Evolutionary conservation across 2,888 invertebrate species (phyloP).

Genomic region (Phrixothrix hirtus): DNA sequence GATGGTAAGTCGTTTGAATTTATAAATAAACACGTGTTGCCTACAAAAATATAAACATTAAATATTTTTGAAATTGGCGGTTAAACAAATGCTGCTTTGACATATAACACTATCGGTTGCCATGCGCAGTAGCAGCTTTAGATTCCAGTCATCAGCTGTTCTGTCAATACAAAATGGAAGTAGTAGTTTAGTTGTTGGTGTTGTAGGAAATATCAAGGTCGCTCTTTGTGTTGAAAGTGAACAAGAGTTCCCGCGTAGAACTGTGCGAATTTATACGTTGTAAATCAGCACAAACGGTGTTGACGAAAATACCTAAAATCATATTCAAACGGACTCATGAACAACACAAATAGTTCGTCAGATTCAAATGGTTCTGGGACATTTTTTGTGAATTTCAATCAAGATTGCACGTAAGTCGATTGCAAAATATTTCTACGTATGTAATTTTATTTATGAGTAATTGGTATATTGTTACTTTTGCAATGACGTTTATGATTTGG

Average conservation of each 20-base stretch:
- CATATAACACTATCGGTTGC: constrained; percentile 2
- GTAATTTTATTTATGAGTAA: background rate
- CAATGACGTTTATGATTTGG: constrained; percentile 7
- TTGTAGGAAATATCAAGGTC: constrained; percentile 59
- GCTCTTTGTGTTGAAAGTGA: constrained; percentile 67
- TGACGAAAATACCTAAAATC: constrained; percentile 37
- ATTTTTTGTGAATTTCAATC: constrained; percentile 95
- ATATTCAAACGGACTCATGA: constrained; percentile 70
- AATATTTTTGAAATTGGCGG: constrained; percentile 14
- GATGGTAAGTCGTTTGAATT: no score
- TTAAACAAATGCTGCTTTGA: constrained; percentile 11
- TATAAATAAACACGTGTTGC: no score
- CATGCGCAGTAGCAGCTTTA: constrained; percentile 31
- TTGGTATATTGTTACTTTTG: background rate
- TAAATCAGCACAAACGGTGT: constrained; percentile 36
- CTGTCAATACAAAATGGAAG: constrained; percentile 47
- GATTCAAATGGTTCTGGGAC: constrained; percentile 77
- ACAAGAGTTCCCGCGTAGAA: constrained; percentile 56
- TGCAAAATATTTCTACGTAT: constrained; percentile 4
- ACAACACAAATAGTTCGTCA: constrained; percentile 77
- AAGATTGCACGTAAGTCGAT: constrained; percentile 92
- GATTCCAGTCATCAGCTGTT: constrained; percentile 42
- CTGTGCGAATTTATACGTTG: constrained; percentile 52
- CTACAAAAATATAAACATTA: background rate
- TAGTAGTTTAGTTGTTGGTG: constrained; percentile 37